phyloP scores from a whole-genome alignment of 2,797 vertebrate species.

The Zalophus californianus region DNA sequence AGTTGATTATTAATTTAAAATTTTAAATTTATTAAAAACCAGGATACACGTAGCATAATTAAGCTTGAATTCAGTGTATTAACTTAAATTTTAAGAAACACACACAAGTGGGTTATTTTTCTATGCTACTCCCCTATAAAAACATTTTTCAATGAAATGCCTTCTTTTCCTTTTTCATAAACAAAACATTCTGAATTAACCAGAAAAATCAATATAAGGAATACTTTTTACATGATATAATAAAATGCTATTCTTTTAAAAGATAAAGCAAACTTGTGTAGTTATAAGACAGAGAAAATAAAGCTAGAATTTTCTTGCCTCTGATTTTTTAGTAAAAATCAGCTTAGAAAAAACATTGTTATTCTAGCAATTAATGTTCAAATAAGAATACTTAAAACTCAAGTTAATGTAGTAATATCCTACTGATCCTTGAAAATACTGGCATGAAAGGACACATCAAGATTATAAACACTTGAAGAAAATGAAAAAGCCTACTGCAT shows the following conservation, averaged over 20 bases:
- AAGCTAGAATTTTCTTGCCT: background rate
- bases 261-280: background rate
- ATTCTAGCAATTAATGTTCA: constrained; percentile 3
- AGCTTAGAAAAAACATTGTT: constrained; percentile 26
- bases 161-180: background rate
- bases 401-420: background rate
- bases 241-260: constrained; percentile 14
- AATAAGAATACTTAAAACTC: constrained; percentile 3
- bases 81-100: background rate
- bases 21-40: background rate
- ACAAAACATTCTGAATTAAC: background rate
- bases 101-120: background rate
- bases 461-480: background rate
- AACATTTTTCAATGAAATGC: background rate
- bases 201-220: constrained; percentile 1
- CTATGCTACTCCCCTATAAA: background rate
- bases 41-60: background rate
- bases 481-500: background rate
- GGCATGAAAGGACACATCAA: background rate
- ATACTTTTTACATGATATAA: background rate
- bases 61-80: background rate
- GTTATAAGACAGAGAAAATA: background rate
- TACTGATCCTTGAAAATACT: background rate
- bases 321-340: background rate
- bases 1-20: background rate